Base-by-base conservation (phyloP, 2,888 invertebrate species). In the Andricus curvator region DNA sequence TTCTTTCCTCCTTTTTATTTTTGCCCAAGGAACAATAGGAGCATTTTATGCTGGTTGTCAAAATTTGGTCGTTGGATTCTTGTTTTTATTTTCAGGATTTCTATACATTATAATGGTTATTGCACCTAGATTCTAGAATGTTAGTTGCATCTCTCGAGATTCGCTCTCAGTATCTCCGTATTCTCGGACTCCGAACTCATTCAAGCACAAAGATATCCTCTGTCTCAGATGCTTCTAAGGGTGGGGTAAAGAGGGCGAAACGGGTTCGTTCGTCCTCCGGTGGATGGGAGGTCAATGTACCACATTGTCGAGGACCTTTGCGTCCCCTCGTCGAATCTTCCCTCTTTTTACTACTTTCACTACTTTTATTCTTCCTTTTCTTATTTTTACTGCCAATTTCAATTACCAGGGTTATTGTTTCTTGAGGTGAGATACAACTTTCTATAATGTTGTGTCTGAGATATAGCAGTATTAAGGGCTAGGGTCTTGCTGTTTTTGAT, bases 231-330 rank as follows among this genome's bases (percentile, higher is more conserved):
- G 25, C 44, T 44, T 68, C 48, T 37, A 37, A 37, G 37, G 37
- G 37, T 37, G 37, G 37, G 37, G 44, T 22, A 25, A 11, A 68
- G 68, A 68, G 17, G 25, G n/a, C 44, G 48, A 68, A 68, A 68
- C 68, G 68, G 68, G 44, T 68, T 68, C 68, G 44, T 68, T 48
- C 68, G 68, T 25, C 15, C 62, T 62, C 25, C 25, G 25, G 13
- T 22, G 44, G 68, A 22, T 68, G 44, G 25, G 68, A 68, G 68
- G 68, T 68, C 48, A 68, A 68, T 68, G 68, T 68, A 68, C 68
- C 68, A 48, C 82, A 80, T 82, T 82, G 82, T 80, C 77, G 81
- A 25, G 70, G 48, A 78, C 79, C 25, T 41, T 33, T 37, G 51
- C 51, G 60, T 48, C 48, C 60, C 44, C 51, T 44, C 51, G 5